phyloP scores from a whole-genome alignment of 2,888 invertebrate species.

The Perithous albicinctus region DNA sequence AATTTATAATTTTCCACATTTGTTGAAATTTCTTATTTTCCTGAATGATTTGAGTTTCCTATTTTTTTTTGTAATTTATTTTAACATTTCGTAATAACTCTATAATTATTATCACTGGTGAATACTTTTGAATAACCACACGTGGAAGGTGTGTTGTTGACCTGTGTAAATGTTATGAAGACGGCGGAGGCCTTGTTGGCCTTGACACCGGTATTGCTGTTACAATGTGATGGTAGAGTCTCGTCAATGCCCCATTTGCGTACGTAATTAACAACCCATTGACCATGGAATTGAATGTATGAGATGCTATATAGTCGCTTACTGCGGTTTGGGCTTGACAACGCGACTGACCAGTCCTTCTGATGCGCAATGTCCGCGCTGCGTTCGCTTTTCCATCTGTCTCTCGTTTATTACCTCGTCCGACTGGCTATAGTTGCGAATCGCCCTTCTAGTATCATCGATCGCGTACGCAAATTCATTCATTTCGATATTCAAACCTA shows the following conservation, averaged over 20 bases:
- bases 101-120: too few species aligned
- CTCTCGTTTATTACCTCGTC: conserved; percentile 1
- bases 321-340: neutral
- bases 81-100: too few species aligned
- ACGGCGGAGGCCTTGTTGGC: too few species aligned
- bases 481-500: neutral
- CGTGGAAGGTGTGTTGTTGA: too few species aligned
- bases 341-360: conserved; percentile 5
- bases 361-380: neutral
- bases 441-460: conserved; percentile 1
- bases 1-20: too few species aligned
- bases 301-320: neutral
- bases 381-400: neutral
- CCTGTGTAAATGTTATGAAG: too few species aligned
- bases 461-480: neutral
- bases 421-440: neutral
- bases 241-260: conserved; percentile 41
- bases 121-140: neutral
- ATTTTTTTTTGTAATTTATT: too few species aligned
- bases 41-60: too few species aligned
- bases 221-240: conserved; percentile 15
- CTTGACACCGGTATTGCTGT: conserved; percentile 35
- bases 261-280: conserved; percentile 44
- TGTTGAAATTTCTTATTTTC: too few species aligned
- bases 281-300: conserved; percentile 6